Evolutionary conservation across 2,888 invertebrate species (phyloP), one percentile per base, ranked within the genome.

Genomic region (Diachrysia chrysitis): DNA sequence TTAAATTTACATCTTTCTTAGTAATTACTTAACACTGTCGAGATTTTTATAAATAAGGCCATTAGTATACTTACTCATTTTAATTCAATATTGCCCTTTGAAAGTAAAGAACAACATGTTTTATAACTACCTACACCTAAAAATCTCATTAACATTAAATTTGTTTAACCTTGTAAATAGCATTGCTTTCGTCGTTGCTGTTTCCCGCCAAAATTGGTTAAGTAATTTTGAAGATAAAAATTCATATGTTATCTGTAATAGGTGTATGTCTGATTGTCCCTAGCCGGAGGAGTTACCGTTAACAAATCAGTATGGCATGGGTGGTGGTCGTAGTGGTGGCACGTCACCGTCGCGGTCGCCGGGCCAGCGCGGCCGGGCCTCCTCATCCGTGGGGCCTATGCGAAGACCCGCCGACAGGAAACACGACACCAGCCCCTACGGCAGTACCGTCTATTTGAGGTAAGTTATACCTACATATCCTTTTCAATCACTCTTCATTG

Each of bases 381-480:
- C 95, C 14, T 93, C 94, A 4, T 93, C 94, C 0, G 96, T 96
- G 23, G 98, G 98, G 0, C 98, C 98, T 0, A 98, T 98, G 96
- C 95, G 98, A 61, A 93, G 98, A 57, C 97, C 97, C 1, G 97
- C 97, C 53, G 98, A 98, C 83, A 96, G 98, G 66, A 97, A 97
- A 85, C 97, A 98, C 84, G 98, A 98, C 91, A 97, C 98, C 59
- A 98, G 98, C 73, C 98, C 98, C 0, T 98, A 98, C 85, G 97
- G 97, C 85, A 97, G 97, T 85, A 96, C 95, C 46, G 96, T 96
- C n/a, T 97, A 97, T 89, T 92, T 96, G 71, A 95, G 95, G 95
- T 95, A 79, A 73, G 12, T 1, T 29, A 17, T 54, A 25, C 9
- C 10, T n/a, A 48, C 48, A 48, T 55, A 19, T 48, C 25, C 54